Percentiles rank a stretch among this genome's conserved stretches.
These are phyloP conservation scores for Syrphus vitripennis DNA, from an alignment of 2,888 invertebrate genomes.

Conservation along the genomic window DNA sequence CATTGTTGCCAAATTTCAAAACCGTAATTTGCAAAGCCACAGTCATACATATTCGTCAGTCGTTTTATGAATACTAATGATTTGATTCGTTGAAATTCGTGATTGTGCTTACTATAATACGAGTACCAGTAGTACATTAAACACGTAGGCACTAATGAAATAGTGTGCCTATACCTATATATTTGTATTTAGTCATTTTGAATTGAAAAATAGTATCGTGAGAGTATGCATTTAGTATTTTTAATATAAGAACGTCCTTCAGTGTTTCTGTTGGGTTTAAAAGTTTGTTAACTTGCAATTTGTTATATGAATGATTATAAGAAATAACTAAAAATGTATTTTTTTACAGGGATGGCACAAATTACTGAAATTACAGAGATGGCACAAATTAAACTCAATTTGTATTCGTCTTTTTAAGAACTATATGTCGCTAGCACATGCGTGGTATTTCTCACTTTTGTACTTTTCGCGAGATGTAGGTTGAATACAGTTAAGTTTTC, in stretches of 20 bases:
- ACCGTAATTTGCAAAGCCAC: conserved; percentile 21
- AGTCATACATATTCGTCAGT: background rate
- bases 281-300: conserved; percentile 51
- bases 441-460: no score
- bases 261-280: conserved; percentile 16
- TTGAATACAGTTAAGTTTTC: no score
- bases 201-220: conserved; percentile 27
- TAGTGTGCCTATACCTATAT: no score
- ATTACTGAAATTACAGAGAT: no score
- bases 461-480: no score
- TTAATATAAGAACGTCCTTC: conserved; percentile 56
- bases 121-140: no score
- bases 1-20: conserved; percentile 63
- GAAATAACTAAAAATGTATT: background rate
- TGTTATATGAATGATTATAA: background rate
- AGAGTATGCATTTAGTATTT: conserved; percentile 4
- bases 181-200: background rate
- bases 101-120: background rate
- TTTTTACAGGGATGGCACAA: no score
- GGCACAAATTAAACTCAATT: no score
- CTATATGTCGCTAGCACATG: no score
- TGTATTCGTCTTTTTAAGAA: no score
- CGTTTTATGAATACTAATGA: conserved; percentile 53
- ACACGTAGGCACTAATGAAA: no score
- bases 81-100: background rate